Evolutionary conservation across 2,888 invertebrate species (phyloP).

Genomic region (Tyria jacobaeae): DNA sequence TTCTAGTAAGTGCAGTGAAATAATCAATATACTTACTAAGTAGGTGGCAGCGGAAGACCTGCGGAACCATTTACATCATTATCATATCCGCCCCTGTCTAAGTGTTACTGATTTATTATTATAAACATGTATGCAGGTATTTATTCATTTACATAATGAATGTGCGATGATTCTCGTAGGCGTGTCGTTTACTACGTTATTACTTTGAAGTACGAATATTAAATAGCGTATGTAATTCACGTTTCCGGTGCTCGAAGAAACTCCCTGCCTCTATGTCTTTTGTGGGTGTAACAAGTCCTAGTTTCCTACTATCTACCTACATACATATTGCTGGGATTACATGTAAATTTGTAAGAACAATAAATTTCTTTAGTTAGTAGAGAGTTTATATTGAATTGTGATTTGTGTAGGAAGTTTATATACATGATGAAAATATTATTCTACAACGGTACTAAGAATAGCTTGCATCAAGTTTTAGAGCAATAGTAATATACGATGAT

Average conservation of each 20-base stretch:
- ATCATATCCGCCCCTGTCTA: slow-evolving; percentile 16
- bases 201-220: slow-evolving; percentile 8
- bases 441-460: no score
- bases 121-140: not conserved
- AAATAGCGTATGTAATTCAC: slow-evolving; percentile 1
- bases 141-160: slow-evolving; percentile 8
- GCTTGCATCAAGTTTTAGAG: no score
- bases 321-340: no score
- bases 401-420: no score
- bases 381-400: no score
- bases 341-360: no score
- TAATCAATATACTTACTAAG: slow-evolving; percentile 10
- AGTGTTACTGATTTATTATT: slow-evolving; percentile 12
- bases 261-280: slow-evolving; percentile 6
- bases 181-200: slow-evolving; percentile 1
- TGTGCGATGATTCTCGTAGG: slow-evolving; percentile 1
- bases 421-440: no score
- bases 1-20: slow-evolving; percentile 16
- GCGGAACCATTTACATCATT: slow-evolving; percentile 14
- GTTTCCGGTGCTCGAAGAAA: slow-evolving; percentile 11
- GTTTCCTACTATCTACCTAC: not conserved
- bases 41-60: slow-evolving; percentile 10
- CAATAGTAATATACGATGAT: no score
- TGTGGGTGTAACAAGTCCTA: not conserved
- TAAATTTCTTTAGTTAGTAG: no score